Evolutionary conservation across 64 coral and sea anemone species (phyloP), one percentile per base, ranked within the genome.

Genomic region (Trachythela sp.): DNA sequence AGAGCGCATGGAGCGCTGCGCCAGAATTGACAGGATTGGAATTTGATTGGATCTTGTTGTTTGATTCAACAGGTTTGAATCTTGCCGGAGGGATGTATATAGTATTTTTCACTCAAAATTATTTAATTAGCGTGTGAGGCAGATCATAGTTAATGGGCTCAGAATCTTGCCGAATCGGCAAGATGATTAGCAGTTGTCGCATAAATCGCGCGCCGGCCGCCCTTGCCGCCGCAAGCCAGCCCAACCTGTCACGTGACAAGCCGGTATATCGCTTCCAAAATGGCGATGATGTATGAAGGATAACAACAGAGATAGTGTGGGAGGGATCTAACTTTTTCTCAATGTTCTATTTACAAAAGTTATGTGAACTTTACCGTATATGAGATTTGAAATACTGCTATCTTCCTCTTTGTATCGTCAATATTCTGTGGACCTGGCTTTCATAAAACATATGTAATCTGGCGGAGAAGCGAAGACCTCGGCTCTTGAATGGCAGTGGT

Each of bases 401-500:
- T 18, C 31, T 35, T 34, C 75, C 8, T 80, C 13, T 37, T 80
- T 8, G 20, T 80, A 39, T 29, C 75, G 75, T 36, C 22, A 64
- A 26, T 27, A 27, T 4, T 2, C 5, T 64, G 56, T 20, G 32
- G 30, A 15, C 15, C 75, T 80, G 75, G 33, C 37, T 37, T 2
- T 37, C 8, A 80, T 39, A 34, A 37, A 80, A 37, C 75, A 80
- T 80, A 80, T 80, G 75, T 80, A 35, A 30, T n/a, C 59, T 80
- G 31, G 37, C 33, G 30, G 9, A 39, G 37, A 80, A 80, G 8
- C 75, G 75, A 80, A 80, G 33, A 80, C 31, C 56, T 64, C 20
- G 56, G 35, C 35, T 80, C 15, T 80, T 80, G 75, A 80, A 80
- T 80, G 75, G 75, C 75, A 80, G 75, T 80, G 75, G 75, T 80